A percentile compares a stretch with the other conserved stretches of the same genome.
These are phyloP conservation scores for Bembecia ichneumoniformis DNA, from an alignment of 2,888 invertebrate genomes.

Conservation along the genomic window DNA sequence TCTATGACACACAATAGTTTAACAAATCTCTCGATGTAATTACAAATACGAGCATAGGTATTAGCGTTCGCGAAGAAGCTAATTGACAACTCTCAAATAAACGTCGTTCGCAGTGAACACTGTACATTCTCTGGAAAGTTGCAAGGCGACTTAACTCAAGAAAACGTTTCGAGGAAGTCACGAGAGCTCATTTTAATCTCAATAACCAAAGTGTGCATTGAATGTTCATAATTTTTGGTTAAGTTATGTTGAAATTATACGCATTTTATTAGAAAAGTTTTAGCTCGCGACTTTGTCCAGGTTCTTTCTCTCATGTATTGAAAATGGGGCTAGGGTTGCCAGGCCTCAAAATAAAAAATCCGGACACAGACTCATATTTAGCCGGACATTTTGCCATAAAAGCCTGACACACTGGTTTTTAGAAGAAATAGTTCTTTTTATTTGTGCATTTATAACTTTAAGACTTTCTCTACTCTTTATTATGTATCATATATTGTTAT, in stretches of 20 bases:
- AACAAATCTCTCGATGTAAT: background rate
- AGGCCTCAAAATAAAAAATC: too few species aligned
- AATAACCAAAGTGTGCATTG: conserved; percentile 37
- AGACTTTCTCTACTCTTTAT: too few species aligned
- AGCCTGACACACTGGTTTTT: too few species aligned
- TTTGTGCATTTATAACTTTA: too few species aligned
- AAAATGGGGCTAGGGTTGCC: too few species aligned
- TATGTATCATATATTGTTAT: too few species aligned
- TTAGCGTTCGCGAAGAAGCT: background rate
- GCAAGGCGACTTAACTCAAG: conserved; percentile 40
- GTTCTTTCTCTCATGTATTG: too few species aligned
- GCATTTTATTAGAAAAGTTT: too few species aligned
- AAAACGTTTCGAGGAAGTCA: conserved; percentile 59
- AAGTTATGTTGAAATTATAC: background rate
- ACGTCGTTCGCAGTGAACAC: background rate
- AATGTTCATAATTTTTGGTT: conserved; percentile 16
- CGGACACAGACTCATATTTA: too few species aligned
- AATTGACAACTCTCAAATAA: background rate
- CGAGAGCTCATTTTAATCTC: conserved; percentile 33
- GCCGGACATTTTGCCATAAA: too few species aligned
- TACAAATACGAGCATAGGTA: background rate
- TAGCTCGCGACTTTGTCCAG: too few species aligned
- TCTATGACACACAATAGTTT: background rate
- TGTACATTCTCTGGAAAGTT: conserved; percentile 54
- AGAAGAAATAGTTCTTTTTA: too few species aligned